Conservation (phyloP, 2,888 invertebrate species). For the Terebella lapidaria region DNA sequence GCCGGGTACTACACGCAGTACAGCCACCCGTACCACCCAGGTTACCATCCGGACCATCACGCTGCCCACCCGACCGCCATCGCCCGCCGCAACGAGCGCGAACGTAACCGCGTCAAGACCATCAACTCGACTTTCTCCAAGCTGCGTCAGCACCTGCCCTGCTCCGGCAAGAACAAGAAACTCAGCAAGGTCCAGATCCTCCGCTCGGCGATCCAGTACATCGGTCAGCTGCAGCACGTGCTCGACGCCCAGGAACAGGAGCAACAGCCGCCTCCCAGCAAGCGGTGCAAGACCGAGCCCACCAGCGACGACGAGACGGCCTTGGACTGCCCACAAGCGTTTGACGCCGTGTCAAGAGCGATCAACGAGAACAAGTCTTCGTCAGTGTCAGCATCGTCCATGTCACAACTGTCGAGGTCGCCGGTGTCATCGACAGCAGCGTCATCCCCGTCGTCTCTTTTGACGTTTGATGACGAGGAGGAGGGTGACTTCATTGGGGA, state of each 20-base stretch:
- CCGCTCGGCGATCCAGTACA: conserved; percentile 43
- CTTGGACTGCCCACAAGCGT: background rate
- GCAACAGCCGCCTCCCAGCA: background rate
- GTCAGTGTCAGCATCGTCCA: background rate
- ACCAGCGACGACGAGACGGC: background rate
- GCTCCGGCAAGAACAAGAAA: conserved; percentile 40
- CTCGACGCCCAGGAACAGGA: conserved; percentile 10
- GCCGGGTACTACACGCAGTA: background rate
- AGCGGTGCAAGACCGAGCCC: too few relatives aligned
- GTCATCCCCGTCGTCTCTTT: background rate
- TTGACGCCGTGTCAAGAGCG: too few relatives aligned
- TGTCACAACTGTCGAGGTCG: background rate
- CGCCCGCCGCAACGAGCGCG: conserved; percentile 45
- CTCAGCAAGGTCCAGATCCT: conserved; percentile 49
- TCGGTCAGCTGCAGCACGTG: conserved; percentile 32
- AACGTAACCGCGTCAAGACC: conserved; percentile 45
- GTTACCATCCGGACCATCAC: conserved; percentile 1
- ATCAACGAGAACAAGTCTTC: too few relatives aligned
- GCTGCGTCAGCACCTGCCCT: conserved; percentile 38
- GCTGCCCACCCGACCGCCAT: conserved; percentile 37
- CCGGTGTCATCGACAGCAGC: background rate
- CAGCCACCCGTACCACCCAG: background rate
- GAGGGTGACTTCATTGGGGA: background rate
- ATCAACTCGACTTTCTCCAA: conserved; percentile 46
- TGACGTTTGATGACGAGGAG: background rate